Evolutionary conservation across 1,140 invertebrate genomes (phyloP).

Genomic region (Psilanteris sp.): DNA sequence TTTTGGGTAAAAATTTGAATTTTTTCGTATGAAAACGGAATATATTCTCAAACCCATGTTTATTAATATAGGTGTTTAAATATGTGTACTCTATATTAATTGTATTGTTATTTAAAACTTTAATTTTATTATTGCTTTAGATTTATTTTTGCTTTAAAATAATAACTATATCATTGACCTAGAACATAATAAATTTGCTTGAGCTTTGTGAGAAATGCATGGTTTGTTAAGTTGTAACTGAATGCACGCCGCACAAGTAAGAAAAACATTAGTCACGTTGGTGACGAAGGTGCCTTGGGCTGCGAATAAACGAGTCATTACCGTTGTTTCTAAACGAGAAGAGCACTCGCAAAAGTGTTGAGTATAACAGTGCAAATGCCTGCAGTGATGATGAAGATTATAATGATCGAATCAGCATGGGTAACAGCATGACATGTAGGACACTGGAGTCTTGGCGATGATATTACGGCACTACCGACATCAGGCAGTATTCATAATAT

Average conservation of each 20-base stretch:
- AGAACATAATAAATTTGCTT: constrained; percentile 6
- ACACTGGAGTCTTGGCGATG: constrained; percentile 50
- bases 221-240: constrained; percentile 1
- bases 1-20: no score
- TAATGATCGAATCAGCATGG: constrained; percentile 76
- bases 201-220: background rate
- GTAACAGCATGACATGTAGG: constrained; percentile 69
- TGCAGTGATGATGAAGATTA: constrained; percentile 56
- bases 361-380: constrained; percentile 39
- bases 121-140: no score
- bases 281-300: constrained; percentile 23
- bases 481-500: no score
- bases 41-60: no score
- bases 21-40: no score
- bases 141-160: no score
- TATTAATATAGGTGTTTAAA: no score
- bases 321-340: constrained; percentile 38
- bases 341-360: constrained; percentile 3
- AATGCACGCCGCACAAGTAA: background rate
- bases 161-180: no score
- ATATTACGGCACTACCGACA: constrained; percentile 40
- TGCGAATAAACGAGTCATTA: constrained; percentile 46
- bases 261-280: constrained; percentile 51
- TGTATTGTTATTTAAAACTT: no score
- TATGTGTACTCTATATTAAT: no score